These are phyloP conservation scores for Ovis canadensis DNA, from an alignment of 2,113 vertebrate genomes.

Conservation along the genomic window DNA sequence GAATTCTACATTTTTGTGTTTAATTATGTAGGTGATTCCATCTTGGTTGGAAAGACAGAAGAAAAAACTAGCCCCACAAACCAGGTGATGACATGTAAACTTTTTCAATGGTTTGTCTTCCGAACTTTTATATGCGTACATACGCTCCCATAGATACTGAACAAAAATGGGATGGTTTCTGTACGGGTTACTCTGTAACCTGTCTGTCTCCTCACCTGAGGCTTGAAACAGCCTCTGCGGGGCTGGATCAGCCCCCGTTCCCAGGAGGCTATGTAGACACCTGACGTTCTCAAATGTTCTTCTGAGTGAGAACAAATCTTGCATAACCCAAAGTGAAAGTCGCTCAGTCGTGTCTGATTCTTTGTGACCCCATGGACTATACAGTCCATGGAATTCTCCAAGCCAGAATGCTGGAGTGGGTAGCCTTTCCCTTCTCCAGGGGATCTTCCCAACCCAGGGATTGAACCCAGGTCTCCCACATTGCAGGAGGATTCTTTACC, in stretches of 20 bases:
- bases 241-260: neutral
- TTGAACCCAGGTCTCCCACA: neutral
- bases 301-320: neutral
- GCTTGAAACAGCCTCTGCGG: accelerated
- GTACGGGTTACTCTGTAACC: neutral
- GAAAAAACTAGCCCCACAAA: neutral
- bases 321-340: neutral
- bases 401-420: neutral
- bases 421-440: neutral
- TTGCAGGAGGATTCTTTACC: neutral
- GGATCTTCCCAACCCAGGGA: neutral
- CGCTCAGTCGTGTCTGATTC: neutral
- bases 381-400: neutral
- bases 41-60: neutral
- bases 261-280: neutral
- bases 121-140: too few relatives aligned
- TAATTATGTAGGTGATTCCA: neutral
- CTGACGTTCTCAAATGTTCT: neutral
- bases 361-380: neutral
- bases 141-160: neutral
- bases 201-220: neutral
- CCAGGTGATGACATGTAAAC: neutral
- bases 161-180: neutral
- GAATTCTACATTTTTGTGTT: neutral
- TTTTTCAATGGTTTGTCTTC: neutral